Evolutionary conservation across 2,113 vertebrate species (phyloP).

Genomic region (Ctenomys sociabilis): DNA sequence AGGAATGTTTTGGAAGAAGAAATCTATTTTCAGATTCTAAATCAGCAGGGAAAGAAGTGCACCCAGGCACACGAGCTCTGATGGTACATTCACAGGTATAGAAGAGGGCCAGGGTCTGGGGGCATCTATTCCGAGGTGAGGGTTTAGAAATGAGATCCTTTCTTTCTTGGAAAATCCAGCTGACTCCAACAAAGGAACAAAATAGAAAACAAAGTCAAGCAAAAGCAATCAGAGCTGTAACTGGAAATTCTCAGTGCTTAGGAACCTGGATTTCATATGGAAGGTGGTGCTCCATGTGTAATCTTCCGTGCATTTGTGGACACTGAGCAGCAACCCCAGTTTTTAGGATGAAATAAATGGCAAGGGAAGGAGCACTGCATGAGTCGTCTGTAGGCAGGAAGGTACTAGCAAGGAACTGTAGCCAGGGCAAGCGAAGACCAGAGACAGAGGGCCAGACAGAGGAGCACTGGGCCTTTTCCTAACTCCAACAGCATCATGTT

Average conservation of each 20-base stretch:
- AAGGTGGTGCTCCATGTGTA: fast-evolving
- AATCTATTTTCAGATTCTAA: conserved; percentile 77
- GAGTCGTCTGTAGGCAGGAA: not conserved
- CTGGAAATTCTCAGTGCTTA: fast-evolving
- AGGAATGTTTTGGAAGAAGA: conserved; percentile 80
- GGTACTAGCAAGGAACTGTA: not conserved
- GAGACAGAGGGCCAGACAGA: too few relatives aligned
- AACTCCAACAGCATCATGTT: fast-evolving
- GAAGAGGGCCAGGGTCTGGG: not conserved
- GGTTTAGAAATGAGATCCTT: not conserved
- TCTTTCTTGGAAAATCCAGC: conserved; percentile 34
- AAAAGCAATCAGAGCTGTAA: not conserved
- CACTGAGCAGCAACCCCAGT: fast-evolving
- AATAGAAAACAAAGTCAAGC: not conserved
- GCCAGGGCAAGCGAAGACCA: fast-evolving
- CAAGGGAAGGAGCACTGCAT: fast-evolving
- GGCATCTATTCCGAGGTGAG: not conserved
- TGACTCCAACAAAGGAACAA: conserved; percentile 31
- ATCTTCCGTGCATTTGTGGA: not conserved
- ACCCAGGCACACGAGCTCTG: conserved; percentile 46
- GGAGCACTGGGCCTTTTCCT: fast-evolving
- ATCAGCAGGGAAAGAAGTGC: conserved; percentile 67
- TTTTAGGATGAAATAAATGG: not conserved
- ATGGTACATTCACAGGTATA: not conserved
- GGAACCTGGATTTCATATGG: too few relatives aligned